These are phyloP conservation scores for Tonatia bakeri DNA, from an alignment of 2,113 vertebrate species.

Conservation along the genomic window DNA sequence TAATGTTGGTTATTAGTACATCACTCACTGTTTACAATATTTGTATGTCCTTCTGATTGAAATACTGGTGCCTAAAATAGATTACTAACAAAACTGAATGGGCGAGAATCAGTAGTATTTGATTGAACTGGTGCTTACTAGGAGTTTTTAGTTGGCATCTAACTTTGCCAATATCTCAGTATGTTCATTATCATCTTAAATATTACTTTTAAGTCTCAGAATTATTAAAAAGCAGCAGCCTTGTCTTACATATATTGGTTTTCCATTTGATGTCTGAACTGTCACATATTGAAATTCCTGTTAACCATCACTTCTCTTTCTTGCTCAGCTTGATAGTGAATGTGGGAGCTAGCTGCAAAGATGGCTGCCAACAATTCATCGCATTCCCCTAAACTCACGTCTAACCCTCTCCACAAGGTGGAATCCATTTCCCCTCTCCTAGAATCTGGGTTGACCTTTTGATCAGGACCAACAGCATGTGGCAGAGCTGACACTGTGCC, in stretches of 20 bases:
- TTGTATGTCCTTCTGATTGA: constrained; percentile 25
- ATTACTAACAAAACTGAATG: not conserved
- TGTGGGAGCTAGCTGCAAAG: not conserved
- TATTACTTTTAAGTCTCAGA: not conserved
- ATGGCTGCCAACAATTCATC: not conserved
- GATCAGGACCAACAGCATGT: not conserved
- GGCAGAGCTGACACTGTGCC: not conserved
- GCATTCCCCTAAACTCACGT: not conserved
- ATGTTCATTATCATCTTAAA: not conserved
- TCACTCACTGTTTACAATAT: constrained; percentile 61
- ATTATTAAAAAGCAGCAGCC: not conserved
- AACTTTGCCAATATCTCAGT: not conserved
- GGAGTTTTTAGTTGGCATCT: not conserved
- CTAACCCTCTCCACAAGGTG: not conserved
- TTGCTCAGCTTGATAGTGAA: not conserved
- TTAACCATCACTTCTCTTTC: not conserved
- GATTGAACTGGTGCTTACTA: not conserved
- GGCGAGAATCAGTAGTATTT: not conserved
- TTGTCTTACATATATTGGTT: not conserved
- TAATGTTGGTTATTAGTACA: constrained; percentile 74
- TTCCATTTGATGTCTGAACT: constrained; percentile 7
- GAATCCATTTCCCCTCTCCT: not conserved
- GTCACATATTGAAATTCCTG: not conserved
- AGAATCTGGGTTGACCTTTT: not conserved
- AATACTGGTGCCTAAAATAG: constrained; percentile 39